Percentiles rank a stretch among this genome's conserved stretches.
phyloP scores from a whole-genome alignment of 1,140 invertebrate species.

The Magallana ariakensis region DNA sequence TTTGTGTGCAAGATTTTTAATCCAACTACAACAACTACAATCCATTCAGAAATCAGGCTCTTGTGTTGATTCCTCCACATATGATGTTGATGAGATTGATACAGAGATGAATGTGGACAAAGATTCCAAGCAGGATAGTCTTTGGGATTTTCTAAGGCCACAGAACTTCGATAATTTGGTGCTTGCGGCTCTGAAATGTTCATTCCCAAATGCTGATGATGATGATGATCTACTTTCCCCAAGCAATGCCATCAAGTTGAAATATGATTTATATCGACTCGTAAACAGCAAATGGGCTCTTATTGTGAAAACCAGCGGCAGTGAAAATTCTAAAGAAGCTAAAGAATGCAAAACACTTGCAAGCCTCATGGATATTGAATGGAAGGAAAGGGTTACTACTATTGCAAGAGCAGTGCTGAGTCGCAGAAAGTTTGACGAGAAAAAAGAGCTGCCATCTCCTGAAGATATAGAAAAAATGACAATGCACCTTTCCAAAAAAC shows the following conservation, averaged over 20 bases:
- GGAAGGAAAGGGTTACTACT: constrained; percentile 48
- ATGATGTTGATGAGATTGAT: constrained; percentile 2
- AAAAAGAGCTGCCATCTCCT: constrained; percentile 52
- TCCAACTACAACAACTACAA: constrained; percentile 40
- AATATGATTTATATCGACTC: constrained; percentile 43
- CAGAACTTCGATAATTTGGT: constrained; percentile 47
- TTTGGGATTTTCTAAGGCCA: constrained; percentile 46
- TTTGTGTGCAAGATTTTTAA: constrained; percentile 44
- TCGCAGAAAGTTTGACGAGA: constrained; percentile 36
- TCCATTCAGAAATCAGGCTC: constrained; percentile 20
- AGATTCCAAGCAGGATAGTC: constrained; percentile 22
- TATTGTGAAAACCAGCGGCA: constrained; percentile 48
- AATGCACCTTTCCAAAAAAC: constrained; percentile 32
- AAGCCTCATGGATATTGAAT: constrained; percentile 44
- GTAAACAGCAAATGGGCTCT: constrained; percentile 50
- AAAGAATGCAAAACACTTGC: constrained; percentile 46
- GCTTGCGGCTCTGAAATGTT: constrained; percentile 49
- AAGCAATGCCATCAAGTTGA: constrained; percentile 55
- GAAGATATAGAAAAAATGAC: constrained; percentile 52
- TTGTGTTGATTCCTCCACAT: constrained; percentile 8
- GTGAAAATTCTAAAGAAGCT: constrained; percentile 31
- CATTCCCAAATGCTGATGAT: constrained; percentile 48
- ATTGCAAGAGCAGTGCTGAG: constrained; percentile 46
- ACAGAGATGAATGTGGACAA: constrained; percentile 16
- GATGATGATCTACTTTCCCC: constrained; percentile 50